Evolutionary conservation across 2,797 vertebrate species (phyloP).

Genomic region (Manis pentadactyla): DNA sequence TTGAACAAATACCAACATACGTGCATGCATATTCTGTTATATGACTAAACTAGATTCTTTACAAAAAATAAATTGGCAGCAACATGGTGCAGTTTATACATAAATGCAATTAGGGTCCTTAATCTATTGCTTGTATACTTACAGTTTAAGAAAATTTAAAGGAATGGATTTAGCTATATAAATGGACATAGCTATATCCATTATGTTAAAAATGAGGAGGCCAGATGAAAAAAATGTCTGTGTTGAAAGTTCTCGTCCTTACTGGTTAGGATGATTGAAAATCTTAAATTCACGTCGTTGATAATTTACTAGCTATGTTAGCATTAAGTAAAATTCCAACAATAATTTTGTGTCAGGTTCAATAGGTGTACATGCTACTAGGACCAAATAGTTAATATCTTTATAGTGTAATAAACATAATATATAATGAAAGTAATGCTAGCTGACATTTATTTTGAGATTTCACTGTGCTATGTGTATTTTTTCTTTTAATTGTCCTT

Average conservation of each 20-base stretch:
- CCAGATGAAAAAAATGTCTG: background rate
- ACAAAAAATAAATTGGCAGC: conserved; percentile 32
- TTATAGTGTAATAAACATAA: background rate
- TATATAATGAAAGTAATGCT: conserved; percentile 15
- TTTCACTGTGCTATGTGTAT: background rate
- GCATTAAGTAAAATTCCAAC: conserved; percentile 2
- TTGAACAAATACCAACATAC: conserved; percentile 38
- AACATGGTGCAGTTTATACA: background rate
- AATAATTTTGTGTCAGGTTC: background rate
- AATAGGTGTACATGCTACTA: background rate
- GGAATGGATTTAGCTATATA: background rate
- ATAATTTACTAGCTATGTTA: conserved; percentile 28
- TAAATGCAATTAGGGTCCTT: conserved; percentile 23
- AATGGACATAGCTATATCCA: background rate
- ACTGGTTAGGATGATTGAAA: background rate
- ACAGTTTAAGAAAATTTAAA: conserved; percentile 47
- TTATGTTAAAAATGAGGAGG: conserved; percentile 38
- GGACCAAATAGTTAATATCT: background rate
- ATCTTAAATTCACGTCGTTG: background rate
- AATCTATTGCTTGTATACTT: conserved; percentile 26
- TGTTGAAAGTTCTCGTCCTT: conserved; percentile 10
- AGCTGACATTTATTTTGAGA: conserved; percentile 1
- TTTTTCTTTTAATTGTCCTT: background rate
- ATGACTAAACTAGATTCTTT: conserved; percentile 40
- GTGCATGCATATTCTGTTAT: conserved; percentile 40